These are phyloP conservation scores for Pelusios castaneus DNA, from an alignment of 2,113 vertebrate species.

Conservation along the genomic window DNA sequence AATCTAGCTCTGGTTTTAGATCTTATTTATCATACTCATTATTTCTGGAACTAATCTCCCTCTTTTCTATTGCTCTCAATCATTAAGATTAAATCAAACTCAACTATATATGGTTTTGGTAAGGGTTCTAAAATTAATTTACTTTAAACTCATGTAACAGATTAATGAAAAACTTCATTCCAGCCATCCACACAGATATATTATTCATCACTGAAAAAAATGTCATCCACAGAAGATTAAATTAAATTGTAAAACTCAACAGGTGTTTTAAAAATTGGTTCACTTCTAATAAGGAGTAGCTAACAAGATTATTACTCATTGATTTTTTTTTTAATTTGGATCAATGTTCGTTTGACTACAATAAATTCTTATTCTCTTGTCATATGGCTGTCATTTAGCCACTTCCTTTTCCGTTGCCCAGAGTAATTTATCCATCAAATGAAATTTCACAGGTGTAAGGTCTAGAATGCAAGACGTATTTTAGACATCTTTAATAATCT, in stretches of 20 bases:
- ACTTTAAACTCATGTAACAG: neutral
- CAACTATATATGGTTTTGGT: neutral
- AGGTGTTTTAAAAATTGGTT: neutral
- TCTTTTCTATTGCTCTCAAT: neutral
- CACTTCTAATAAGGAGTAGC: neutral
- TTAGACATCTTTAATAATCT: neutral
- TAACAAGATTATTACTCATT: neutral
- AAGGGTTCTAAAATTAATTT: neutral
- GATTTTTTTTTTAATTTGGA: neutral
- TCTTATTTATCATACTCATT: neutral
- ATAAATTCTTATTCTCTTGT: neutral
- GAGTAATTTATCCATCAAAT: neutral
- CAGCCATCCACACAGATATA: neutral
- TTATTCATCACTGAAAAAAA: neutral
- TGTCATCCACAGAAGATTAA: neutral
- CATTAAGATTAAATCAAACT: neutral
- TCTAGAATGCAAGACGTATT: neutral
- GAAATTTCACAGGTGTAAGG: slow-evolving; percentile 8
- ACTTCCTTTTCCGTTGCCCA: neutral
- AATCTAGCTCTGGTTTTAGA: neutral
- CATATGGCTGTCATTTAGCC: neutral
- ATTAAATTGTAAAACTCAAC: neutral
- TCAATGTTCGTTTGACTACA: neutral
- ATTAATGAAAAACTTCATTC: neutral
- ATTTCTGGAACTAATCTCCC: neutral